Percentiles rank a stretch among this genome's conserved stretches.
Evolutionary conservation across 2,888 invertebrate genomes (phyloP).

Genomic region (Meteorus cinctellus): DNA sequence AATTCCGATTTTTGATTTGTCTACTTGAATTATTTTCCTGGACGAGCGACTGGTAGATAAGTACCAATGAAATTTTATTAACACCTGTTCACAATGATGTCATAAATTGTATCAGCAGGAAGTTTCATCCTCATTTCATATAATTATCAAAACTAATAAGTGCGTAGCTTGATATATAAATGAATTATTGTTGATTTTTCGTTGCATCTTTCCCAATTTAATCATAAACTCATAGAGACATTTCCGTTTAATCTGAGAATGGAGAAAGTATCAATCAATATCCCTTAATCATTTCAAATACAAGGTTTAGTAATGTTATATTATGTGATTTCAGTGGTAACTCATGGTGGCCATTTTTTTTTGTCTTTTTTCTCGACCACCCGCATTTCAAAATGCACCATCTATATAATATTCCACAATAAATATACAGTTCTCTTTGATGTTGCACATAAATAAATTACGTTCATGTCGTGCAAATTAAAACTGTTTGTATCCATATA

Average conservation of each 20-base stretch:
- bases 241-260: not conserved
- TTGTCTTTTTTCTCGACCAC: slow-evolving; percentile 22
- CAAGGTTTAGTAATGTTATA: not conserved
- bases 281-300: slow-evolving; percentile 22
- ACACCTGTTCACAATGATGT: not conserved
- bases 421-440: slow-evolving; percentile 1
- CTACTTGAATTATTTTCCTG: no score
- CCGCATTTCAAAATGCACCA: slow-evolving; percentile 20
- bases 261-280: not conserved
- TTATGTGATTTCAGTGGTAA: not conserved
- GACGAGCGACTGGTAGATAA: not conserved
- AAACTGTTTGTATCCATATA: slow-evolving; percentile 30
- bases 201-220: not conserved
- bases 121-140: not conserved
- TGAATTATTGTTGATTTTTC: not conserved
- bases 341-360: not conserved
- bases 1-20: no score
- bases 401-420: slow-evolving; percentile 5
- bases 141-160: not conserved
- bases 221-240: not conserved
- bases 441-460: slow-evolving; percentile 4
- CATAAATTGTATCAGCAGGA: not conserved
- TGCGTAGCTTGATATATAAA: not conserved
- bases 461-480: not conserved
- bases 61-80: not conserved